Evolutionary conservation across 2,888 invertebrate genomes (phyloP).

Genomic region (Apamea monoglypha): DNA sequence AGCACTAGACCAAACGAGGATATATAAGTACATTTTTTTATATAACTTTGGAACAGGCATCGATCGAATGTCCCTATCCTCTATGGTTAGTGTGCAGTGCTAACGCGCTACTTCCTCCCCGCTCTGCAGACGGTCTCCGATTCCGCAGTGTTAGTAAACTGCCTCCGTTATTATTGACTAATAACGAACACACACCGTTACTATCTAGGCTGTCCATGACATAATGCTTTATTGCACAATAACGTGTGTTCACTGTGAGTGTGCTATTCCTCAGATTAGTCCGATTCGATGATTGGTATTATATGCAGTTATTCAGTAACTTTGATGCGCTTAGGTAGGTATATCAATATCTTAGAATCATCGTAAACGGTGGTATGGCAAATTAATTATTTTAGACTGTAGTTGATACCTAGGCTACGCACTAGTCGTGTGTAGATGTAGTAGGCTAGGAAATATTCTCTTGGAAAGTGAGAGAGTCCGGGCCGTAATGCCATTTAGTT

Average conservation of each 20-base stretch:
- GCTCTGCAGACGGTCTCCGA: neutral
- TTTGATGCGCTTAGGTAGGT: neutral
- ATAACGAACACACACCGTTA: neutral
- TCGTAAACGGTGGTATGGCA: neutral
- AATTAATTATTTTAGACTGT: neutral
- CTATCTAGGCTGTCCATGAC: neutral
- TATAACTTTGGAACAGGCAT: neutral
- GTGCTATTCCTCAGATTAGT: neutral
- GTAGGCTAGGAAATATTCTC: neutral
- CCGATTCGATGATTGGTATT: neutral
- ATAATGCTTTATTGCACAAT: conserved; percentile 6
- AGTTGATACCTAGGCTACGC: neutral
- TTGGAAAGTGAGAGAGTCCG: too few relatives aligned
- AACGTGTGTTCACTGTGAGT: neutral
- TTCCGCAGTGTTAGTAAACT: neutral
- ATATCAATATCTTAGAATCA: neutral
- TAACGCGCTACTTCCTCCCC: neutral
- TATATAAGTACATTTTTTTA: neutral
- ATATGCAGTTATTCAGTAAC: neutral
- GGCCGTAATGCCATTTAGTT: neutral
- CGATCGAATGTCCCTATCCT: neutral
- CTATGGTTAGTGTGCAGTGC: neutral
- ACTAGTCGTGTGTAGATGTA: neutral
- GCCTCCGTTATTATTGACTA: neutral
- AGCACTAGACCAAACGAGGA: neutral